phyloP scores from a whole-genome alignment of 2,113 vertebrate genomes.

The Balaeniceps rex region DNA sequence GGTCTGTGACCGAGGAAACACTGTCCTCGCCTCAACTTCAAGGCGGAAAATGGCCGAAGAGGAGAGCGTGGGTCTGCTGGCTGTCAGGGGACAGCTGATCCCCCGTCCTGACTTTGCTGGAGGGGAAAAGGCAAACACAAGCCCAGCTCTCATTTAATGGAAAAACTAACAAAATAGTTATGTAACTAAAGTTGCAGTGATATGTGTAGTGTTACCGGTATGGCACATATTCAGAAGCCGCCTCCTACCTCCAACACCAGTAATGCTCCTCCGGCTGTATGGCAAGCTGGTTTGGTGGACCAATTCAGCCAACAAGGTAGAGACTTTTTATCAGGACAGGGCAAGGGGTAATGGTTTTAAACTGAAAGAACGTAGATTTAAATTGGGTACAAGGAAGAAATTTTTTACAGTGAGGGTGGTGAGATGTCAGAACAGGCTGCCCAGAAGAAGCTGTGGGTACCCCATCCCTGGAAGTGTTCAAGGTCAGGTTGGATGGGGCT shows the following conservation, averaged over 20 bases:
- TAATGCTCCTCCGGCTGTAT: neutral
- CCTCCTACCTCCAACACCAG: accelerated
- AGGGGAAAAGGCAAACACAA: neutral
- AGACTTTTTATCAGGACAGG: neutral
- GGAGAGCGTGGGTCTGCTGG: accelerated
- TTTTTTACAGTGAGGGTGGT: accelerated
- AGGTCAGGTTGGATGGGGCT: accelerated
- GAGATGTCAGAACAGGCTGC: accelerated
- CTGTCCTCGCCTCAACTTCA: accelerated
- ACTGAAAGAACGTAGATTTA: neutral
- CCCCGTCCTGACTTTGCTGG: neutral
- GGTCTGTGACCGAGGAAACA: accelerated
- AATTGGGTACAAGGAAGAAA: neutral
- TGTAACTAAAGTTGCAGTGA: neutral
- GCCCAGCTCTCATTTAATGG: accelerated
- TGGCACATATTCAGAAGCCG: accelerated
- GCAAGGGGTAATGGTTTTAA: neutral
- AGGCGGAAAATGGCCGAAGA: accelerated
- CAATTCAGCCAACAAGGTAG: neutral
- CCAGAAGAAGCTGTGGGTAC: neutral
- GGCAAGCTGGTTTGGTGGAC: neutral
- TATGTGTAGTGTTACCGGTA: accelerated
- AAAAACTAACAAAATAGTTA: neutral
- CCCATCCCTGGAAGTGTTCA: neutral
- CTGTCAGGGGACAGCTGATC: neutral